Evolutionary conservation across 1,140 invertebrate genomes (phyloP).

Genomic region (Ridgeia piscesae): DNA sequence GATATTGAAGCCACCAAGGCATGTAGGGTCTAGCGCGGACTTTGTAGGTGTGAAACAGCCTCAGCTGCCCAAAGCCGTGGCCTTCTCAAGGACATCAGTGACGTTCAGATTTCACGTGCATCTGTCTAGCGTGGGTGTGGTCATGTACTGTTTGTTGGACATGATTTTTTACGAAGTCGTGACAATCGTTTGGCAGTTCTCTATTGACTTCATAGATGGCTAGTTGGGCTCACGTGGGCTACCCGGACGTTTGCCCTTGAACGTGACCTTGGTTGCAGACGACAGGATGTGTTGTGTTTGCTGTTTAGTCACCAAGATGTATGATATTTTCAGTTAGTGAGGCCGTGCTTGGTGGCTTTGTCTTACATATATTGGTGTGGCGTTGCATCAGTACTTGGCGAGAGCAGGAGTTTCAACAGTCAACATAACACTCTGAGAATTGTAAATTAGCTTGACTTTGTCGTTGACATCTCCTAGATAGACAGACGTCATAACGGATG

Average conservation of each 20-base stretch:
- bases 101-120: neutral
- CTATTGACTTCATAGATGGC: neutral
- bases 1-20: neutral
- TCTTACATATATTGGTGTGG: neutral
- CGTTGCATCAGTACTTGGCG: neutral
- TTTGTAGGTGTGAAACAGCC: neutral
- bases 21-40: neutral
- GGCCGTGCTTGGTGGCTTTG: neutral
- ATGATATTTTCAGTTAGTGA: neutral
- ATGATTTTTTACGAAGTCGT: neutral
- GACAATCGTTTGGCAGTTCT: neutral
- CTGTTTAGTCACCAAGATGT: neutral
- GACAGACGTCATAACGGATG: neutral
- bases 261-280: neutral
- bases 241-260: neutral
- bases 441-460: slow-evolving; percentile 1
- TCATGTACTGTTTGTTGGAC: neutral
- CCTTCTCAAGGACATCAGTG: neutral
- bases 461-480: neutral
- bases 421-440: neutral
- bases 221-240: neutral
- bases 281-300: neutral
- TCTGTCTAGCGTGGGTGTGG: neutral
- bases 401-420: neutral
- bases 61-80: neutral